These are phyloP conservation scores for Oostethus manadensis DNA, from an alignment of 2,113 vertebrate genomes.

Conservation along the genomic window DNA sequence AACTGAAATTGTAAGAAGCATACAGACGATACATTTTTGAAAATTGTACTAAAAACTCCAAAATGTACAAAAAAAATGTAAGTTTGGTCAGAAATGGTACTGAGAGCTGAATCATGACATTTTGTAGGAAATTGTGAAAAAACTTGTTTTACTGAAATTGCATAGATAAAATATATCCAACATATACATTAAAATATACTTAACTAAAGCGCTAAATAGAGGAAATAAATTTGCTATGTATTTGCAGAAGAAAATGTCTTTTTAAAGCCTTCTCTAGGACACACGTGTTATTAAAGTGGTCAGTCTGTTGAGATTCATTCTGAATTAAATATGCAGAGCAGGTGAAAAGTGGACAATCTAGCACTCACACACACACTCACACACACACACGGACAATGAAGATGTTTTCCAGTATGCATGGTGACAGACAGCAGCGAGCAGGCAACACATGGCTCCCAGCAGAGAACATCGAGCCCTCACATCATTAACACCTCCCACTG, in stretches of 20 bases:
- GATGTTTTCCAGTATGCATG: slow-evolving; percentile 49
- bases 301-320: not conserved
- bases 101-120: too few species aligned
- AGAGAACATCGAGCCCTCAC: slow-evolving; percentile 58
- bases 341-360: slow-evolving; percentile 2
- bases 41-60: too few species aligned
- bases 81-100: too few species aligned
- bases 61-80: too few species aligned
- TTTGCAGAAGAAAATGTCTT: not conserved
- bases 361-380: slow-evolving; percentile 10
- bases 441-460: slow-evolving; percentile 58
- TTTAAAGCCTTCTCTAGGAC: not conserved
- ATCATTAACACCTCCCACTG: slow-evolving; percentile 68
- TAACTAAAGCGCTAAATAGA: too few species aligned
- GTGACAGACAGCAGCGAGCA: slow-evolving; percentile 63
- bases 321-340: not conserved
- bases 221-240: not conserved
- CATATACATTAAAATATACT: too few species aligned
- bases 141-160: too few species aligned
- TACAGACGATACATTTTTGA: too few species aligned
- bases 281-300: not conserved
- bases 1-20: too few species aligned
- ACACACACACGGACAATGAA: slow-evolving; percentile 36
- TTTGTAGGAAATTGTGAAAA: too few species aligned
- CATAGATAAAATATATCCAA: too few species aligned